A percentile compares a stretch with the other conserved stretches of the same genome.
These are phyloP conservation scores for Watsonalla cultraria DNA, from an alignment of 2,888 invertebrate species.

Conservation along the genomic window DNA sequence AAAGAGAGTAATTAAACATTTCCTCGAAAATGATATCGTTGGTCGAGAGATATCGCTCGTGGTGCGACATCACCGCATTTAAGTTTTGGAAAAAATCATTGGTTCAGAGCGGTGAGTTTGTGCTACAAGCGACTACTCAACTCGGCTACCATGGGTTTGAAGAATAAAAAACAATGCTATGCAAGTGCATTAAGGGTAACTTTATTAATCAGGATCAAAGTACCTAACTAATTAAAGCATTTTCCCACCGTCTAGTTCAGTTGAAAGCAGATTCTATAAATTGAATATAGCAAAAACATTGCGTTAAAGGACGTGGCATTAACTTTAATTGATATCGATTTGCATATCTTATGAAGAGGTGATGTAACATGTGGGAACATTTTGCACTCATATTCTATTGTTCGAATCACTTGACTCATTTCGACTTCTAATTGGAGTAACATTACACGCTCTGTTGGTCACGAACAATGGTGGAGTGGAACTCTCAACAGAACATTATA, in stretches of 20 bases:
- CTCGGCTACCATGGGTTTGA: too few species aligned
- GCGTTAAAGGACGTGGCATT: background rate
- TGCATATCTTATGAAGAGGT: background rate
- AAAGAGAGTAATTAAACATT: too few species aligned
- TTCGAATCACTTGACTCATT: slow-evolving; percentile 33
- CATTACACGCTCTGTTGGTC: slow-evolving; percentile 54
- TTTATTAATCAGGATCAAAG: too few species aligned
- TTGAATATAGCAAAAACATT: background rate
- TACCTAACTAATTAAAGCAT: too few species aligned
- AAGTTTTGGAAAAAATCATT: too few species aligned
- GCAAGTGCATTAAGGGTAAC: too few species aligned
- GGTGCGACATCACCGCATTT: too few species aligned
- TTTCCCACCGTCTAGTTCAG: background rate
- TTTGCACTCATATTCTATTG: slow-evolving; percentile 15
- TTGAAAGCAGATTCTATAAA: background rate
- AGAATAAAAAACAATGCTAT: too few species aligned
- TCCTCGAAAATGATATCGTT: too few species aligned
- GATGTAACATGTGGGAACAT: slow-evolving; percentile 3
- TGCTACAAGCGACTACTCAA: too few species aligned
- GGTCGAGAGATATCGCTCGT: too few species aligned
- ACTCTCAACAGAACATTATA: background rate
- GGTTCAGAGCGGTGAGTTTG: too few species aligned
- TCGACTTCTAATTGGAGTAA: slow-evolving; percentile 52
- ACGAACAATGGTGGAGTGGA: slow-evolving; percentile 55
- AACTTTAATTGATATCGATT: background rate